A percentile compares a stretch with the other conserved stretches of the same genome.
These are phyloP conservation scores for Bergia sp. DNA, from an alignment of 92 coral and sea anemone species.

Conservation along the genomic window DNA sequence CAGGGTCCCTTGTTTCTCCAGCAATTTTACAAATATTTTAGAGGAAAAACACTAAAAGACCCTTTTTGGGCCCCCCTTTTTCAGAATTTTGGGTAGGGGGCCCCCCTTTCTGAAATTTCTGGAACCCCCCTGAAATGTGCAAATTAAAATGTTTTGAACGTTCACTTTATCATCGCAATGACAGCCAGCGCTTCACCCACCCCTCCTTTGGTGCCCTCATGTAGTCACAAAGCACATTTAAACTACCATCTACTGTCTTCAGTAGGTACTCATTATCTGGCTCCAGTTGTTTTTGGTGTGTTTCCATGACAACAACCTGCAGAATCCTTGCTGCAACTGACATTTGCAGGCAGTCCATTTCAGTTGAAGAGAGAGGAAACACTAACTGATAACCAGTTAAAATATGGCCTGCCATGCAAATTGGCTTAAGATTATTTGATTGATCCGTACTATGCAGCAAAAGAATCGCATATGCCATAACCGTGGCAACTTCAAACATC, in stretches of 20 bases:
- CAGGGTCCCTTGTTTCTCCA: no score
- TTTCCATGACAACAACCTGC: constrained; percentile 54
- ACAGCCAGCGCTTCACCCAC: constrained; percentile 42
- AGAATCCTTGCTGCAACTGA: constrained; percentile 66
- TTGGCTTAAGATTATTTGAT: constrained; percentile 3
- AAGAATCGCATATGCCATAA: constrained; percentile 62
- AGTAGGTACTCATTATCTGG: constrained; percentile 65
- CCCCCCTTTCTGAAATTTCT: no score
- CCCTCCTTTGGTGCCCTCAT: constrained; percentile 26
- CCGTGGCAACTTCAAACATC: constrained; percentile 71
- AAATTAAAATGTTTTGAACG: no score
- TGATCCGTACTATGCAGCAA: constrained; percentile 7
- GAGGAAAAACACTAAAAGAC: no score
- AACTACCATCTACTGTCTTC: neutral
- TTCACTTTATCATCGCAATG: neutral
- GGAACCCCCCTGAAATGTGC: no score
- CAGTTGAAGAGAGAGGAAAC: constrained; percentile 39
- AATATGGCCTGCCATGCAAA: constrained; percentile 45
- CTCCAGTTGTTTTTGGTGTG: constrained; percentile 52
- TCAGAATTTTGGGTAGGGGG: no score
- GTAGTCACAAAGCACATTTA: constrained; percentile 42
- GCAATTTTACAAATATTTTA: no score
- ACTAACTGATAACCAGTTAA: constrained; percentile 67
- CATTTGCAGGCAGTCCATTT: constrained; percentile 53
- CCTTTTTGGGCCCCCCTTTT: no score